Evolutionary conservation across 2,113 vertebrate genomes (phyloP), one percentile per base, ranked within the genome.

Genomic region (Calonectris borealis): DNA sequence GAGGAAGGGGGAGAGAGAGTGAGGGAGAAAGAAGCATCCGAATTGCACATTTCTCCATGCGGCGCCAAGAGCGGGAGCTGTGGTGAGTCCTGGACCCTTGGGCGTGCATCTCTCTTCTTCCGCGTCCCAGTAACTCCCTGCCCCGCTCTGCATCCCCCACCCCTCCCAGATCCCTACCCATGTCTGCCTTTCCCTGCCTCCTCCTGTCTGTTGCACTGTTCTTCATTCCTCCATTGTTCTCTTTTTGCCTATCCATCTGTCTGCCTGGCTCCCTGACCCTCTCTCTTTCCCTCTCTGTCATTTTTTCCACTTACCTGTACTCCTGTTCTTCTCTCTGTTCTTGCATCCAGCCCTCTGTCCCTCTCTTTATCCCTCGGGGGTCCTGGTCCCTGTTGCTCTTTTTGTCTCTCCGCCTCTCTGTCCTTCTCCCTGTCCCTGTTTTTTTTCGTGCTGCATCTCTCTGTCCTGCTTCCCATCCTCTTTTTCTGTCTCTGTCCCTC

Each of bases 51-150:
- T n/a, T n/a, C n/a, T n/a, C n/a, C n/a, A n/a, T n/a, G n/a, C n/a
- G n/a, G n/a, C n/a, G n/a, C n/a, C n/a, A n/a, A n/a, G n/a, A n/a
- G n/a, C n/a, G n/a, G n/a, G n/a, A n/a, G n/a, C n/a, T n/a, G n/a
- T n/a, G n/a, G n/a, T n/a, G n/a, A n/a, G n/a, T n/a, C n/a, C n/a
- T n/a, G n/a, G n/a, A n/a, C n/a, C n/a, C n/a, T n/a, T n/a, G n/a
- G n/a, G n/a, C n/a, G n/a, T n/a, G n/a, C n/a, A n/a, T n/a, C n/a
- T n/a, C n/a, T n/a, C n/a, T n/a, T n/a, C n/a, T n/a, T n/a, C 24
- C 1, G 3, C 0, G 6, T n/a, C 44, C 46, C 2, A 3, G 32
- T 17, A 16, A 32, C 42, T 68, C 31, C 7, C 10, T 0, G 10
- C 6, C 22, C 21, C 8, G 11, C 36, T 46, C 31, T 66, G 22